Evolutionary conservation across 2,888 invertebrate species (phyloP).

Genomic region (Carcina quercana): DNA sequence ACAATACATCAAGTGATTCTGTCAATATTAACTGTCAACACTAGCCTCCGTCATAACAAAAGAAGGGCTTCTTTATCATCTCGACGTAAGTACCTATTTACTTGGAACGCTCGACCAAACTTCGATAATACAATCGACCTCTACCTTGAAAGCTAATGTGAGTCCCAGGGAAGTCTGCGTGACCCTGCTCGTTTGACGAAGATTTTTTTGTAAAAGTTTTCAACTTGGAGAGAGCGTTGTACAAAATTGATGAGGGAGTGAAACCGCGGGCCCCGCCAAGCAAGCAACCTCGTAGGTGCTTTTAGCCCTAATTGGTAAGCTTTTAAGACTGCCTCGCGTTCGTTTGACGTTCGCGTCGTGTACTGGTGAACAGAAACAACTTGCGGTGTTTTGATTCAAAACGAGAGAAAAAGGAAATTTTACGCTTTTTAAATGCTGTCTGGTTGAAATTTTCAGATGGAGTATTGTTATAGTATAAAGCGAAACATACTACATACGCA

Average conservation of each 20-base stretch:
- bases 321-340: conserved; percentile 71
- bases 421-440: conserved; percentile 7
- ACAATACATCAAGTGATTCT: too few species aligned
- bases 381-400: conserved; percentile 27
- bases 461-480: too few species aligned
- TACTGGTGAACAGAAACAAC: conserved; percentile 36
- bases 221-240: conserved; percentile 52
- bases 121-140: too few species aligned
- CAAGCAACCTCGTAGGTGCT: conserved; percentile 66
- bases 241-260: conserved; percentile 70
- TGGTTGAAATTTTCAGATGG: too few species aligned
- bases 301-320: conserved; percentile 74
- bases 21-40: too few species aligned
- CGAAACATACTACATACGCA: too few species aligned
- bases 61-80: too few species aligned
- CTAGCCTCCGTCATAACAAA: too few species aligned
- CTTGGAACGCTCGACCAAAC: too few species aligned
- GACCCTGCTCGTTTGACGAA: not conserved
- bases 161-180: not conserved
- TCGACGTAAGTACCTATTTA: too few species aligned
- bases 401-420: conserved; percentile 9
- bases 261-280: conserved; percentile 52
- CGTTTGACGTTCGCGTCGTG: conserved; percentile 53
- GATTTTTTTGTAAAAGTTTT: conserved; percentile 35
- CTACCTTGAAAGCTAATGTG: too few species aligned